Conservation (phyloP, 1,140 invertebrate species). For the Drosophila leontia region DNA sequence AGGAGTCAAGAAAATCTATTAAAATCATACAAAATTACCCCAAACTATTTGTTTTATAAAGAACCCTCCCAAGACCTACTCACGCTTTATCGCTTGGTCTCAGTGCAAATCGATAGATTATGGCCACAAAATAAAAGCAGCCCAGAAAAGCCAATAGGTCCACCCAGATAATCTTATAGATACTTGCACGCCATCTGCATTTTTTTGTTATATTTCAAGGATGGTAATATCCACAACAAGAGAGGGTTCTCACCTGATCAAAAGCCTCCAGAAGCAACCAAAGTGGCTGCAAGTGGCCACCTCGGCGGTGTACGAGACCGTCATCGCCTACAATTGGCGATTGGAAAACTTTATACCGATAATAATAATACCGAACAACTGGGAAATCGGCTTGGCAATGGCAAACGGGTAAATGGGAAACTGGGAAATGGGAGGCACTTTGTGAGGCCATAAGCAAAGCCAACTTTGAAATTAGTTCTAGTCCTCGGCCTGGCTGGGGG, state of each 20-base stretch:
- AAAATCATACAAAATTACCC: neutral
- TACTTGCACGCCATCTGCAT: conserved; percentile 95
- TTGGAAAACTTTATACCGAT: conserved; percentile 32
- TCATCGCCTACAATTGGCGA: conserved; percentile 87
- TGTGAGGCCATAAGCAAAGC: conserved; percentile 54
- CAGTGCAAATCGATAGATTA: conserved; percentile 93
- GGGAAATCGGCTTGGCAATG: conserved; percentile 29
- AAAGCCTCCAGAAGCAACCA: conserved; percentile 92
- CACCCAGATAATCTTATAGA: conserved; percentile 98
- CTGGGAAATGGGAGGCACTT: conserved; percentile 30
- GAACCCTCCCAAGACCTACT: neutral
- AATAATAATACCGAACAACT: conserved; percentile 18
- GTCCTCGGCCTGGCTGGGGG: conserved; percentile 34
- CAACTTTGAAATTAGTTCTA: conserved; percentile 55
- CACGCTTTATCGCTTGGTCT: conserved; percentile 87
- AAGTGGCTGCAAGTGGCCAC: conserved; percentile 93
- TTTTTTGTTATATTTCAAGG: neutral
- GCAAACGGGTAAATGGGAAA: conserved; percentile 3
- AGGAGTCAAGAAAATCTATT: no score
- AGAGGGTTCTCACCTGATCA: conserved; percentile 88
- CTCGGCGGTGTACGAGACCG: conserved; percentile 94
- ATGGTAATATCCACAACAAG: neutral
- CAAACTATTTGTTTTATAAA: no score
- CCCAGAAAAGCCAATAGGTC: conserved; percentile 94
- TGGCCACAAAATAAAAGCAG: conserved; percentile 93